A percentile compares a stretch with the other conserved stretches of the same genome.
phyloP scores from a whole-genome alignment of 1,140 invertebrate species.

The Leptonema lineaticorne region DNA sequence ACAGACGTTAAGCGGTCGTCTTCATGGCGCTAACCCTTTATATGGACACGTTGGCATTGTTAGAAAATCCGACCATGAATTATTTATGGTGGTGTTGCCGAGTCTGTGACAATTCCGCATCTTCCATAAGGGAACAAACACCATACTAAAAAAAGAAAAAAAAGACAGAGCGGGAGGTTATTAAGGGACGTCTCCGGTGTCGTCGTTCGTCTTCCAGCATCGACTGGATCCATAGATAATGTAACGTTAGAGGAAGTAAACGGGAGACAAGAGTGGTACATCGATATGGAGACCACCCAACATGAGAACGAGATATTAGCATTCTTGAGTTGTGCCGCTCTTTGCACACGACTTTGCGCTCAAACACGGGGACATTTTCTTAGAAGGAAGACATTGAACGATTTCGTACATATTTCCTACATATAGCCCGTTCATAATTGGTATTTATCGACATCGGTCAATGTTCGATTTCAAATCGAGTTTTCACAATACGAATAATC shows the following conservation, averaged over 20 bases:
- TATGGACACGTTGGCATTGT: slow-evolving; percentile 3
- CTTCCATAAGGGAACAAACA: too few relatives aligned
- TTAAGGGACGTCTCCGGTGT: not conserved
- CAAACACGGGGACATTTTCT: not conserved
- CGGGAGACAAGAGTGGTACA: not conserved
- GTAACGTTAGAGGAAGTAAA: not conserved
- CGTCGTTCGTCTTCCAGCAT: not conserved
- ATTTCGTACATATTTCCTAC: too few relatives aligned
- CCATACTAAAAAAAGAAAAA: too few relatives aligned
- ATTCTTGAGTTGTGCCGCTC: not conserved
- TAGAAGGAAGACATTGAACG: not conserved
- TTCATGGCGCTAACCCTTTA: not conserved
- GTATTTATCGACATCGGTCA: too few relatives aligned
- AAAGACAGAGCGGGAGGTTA: not conserved
- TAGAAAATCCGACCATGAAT: slow-evolving; percentile 6
- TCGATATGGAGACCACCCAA: not conserved
- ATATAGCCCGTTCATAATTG: too few relatives aligned
- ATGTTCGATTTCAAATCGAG: too few relatives aligned
- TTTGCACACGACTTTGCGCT: not conserved
- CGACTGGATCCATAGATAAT: not conserved
- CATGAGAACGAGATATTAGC: not conserved
- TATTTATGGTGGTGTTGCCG: slow-evolving; percentile 2
- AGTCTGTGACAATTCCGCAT: not conserved
- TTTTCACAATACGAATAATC: too few relatives aligned
- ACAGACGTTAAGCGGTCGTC: not conserved